Conservation (phyloP, 2,797 vertebrate species). For the Cynodonichthys magdalenae region DNA sequence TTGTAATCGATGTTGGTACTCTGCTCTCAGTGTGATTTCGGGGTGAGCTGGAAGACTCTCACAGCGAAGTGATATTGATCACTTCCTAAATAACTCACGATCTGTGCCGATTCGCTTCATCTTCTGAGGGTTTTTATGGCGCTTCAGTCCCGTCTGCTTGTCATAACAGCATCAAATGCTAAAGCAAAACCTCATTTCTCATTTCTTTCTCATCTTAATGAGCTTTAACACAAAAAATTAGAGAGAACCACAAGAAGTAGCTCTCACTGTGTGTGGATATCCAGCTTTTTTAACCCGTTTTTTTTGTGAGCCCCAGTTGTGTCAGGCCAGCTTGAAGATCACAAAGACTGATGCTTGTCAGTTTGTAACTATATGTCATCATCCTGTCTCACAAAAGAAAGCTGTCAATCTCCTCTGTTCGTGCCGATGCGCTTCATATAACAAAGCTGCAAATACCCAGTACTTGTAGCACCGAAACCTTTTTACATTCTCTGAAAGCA, state of each 20-base stretch:
- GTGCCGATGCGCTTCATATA: not conserved
- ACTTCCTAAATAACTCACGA: constrained; percentile 7
- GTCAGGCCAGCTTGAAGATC: constrained; percentile 9
- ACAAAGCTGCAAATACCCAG: not conserved
- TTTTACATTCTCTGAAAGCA: not conserved
- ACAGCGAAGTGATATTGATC: constrained; percentile 31
- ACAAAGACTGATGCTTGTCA: not conserved
- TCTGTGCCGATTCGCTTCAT: constrained; percentile 18
- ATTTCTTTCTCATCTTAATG: not conserved
- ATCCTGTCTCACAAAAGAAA: constrained; percentile 6
- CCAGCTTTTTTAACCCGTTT: constrained; percentile 2
- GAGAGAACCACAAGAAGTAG: not conserved
- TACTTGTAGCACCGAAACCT: not conserved
- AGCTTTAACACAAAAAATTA: not conserved
- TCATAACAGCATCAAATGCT: constrained; percentile 23
- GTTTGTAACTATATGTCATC: not conserved
- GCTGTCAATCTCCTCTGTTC: not conserved
- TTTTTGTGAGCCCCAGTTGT: constrained; percentile 1
- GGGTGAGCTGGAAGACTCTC: constrained; percentile 50
- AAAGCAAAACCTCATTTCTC: constrained; percentile 10
- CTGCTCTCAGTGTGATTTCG: constrained; percentile 47
- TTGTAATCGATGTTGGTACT: constrained; percentile 55
- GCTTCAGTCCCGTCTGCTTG: constrained; percentile 12
- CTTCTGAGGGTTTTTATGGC: not conserved
- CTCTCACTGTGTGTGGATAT: not conserved